Evolutionary conservation across 2,888 invertebrate genomes (phyloP), one percentile per base, ranked within the genome.

Genomic region (Beris chalybata): DNA sequence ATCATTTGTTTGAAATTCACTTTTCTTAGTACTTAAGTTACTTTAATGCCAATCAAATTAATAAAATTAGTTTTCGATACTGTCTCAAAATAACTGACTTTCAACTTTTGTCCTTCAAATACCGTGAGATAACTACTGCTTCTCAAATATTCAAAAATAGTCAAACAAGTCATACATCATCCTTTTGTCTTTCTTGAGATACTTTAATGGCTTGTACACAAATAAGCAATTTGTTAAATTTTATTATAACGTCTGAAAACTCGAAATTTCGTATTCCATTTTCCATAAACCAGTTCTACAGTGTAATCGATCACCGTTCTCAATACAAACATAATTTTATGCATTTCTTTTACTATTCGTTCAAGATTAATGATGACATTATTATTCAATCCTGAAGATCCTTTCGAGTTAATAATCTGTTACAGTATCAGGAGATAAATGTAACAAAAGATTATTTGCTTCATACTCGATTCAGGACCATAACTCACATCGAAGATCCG

Each of bases 321-420:
- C 52, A 61, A 61, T 52, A 52, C 50, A 13, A 61, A 4, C 43
- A 38, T 43, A 15, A 50, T 59, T 61, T 50, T 38, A 52, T 61
- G 52, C 61, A 50, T 38, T 50, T 48, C 45, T 9, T 30, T 31
- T 61, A 32, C 43, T 15, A 38, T 61, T 61, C 52, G 15, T 12
- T 61, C 38, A 38, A 64, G 64, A 64, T 64, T 64, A 64, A 64
- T 64, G 64, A 64, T 54, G 53, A 64, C 54, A 54, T 64, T 64
- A 64, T 64, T 64, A 54, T 64, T 54, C 64, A 54, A 12, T 43
- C 38, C 50, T 32, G 52, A 61, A 52, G 15, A 50, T 43, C 52
- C 32, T 38, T 52, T 50, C 47, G 30, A 50, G 47, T 50, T 61
- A 61, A 61, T 61, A 61, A 61, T 61, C 61, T 50, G 50, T 43